These are phyloP conservation scores for Himalopsyche anomala DNA, from an alignment of 2,888 invertebrate genomes.

Conservation along the genomic window DNA sequence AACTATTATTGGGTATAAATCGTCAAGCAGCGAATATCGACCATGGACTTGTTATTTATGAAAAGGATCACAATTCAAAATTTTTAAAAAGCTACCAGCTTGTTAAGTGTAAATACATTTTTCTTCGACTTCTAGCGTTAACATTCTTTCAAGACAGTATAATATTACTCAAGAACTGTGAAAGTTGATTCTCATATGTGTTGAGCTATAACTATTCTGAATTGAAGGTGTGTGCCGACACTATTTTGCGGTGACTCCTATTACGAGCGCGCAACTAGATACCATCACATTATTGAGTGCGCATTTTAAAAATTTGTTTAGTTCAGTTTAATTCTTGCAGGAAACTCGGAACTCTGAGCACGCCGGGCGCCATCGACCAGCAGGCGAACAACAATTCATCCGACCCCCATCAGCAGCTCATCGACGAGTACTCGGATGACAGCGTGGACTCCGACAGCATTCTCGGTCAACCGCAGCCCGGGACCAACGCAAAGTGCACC, in stretches of 20 bases:
- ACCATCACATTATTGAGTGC: constrained; percentile 9
- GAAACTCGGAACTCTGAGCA: constrained; percentile 66
- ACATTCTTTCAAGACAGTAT: no score
- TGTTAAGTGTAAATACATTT: no score
- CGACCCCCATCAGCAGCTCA: constrained; percentile 56
- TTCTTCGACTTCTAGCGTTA: no score
- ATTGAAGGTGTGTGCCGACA: not conserved
- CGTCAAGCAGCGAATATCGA: no score
- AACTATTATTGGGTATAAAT: no score
- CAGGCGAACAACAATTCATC: constrained; percentile 59
- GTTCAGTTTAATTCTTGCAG: constrained; percentile 60
- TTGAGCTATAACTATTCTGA: no score
- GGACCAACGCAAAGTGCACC: constrained; percentile 49
- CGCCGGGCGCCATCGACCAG: constrained; percentile 63
- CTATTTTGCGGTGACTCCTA: no score
- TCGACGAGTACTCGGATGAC: constrained; percentile 64
- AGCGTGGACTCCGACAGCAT: constrained; percentile 60
- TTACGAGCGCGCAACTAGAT: not conserved
- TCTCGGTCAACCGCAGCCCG: constrained; percentile 55
- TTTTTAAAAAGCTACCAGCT: no score
- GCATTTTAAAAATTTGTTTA: constrained; percentile 47
- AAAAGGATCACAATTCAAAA: no score
- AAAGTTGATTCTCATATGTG: no score
- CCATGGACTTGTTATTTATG: no score
- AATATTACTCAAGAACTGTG: no score